These are phyloP conservation scores for Ametastegia equiseti DNA, from an alignment of 2,888 invertebrate species.

Conservation along the genomic window DNA sequence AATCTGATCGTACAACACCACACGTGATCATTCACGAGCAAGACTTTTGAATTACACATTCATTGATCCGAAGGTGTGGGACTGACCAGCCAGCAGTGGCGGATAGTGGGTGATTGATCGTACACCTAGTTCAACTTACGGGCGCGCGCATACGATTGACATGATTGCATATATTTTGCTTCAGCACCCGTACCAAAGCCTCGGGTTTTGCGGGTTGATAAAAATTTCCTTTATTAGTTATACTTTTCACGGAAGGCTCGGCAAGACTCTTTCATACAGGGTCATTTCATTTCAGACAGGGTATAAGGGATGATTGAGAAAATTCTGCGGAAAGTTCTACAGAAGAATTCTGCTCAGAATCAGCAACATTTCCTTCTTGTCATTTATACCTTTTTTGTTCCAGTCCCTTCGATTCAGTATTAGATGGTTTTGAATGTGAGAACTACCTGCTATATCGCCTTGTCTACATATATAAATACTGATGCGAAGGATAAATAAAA, in stretches of 20 bases:
- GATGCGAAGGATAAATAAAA: too few relatives aligned
- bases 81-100: slow-evolving; percentile 23
- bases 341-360: too few relatives aligned
- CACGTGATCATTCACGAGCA: not conserved
- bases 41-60: not conserved
- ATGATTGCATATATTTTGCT: slow-evolving; percentile 14
- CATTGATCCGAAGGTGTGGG: slow-evolving; percentile 25
- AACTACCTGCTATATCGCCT: too few relatives aligned
- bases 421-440: too few relatives aligned
- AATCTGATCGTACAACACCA: not conserved
- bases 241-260: not conserved
- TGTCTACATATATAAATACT: too few relatives aligned
- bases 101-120: slow-evolving; percentile 22
- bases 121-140: slow-evolving; percentile 21
- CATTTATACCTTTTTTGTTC: too few relatives aligned
- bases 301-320: too few relatives aligned
- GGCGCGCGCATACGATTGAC: slow-evolving; percentile 29
- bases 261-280: not conserved
- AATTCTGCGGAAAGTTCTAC: too few relatives aligned
- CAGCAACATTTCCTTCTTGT: too few relatives aligned
- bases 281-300: too few relatives aligned
- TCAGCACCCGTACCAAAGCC: not conserved
- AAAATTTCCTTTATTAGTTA: slow-evolving; percentile 1
- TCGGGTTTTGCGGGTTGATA: not conserved
- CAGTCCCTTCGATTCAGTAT: too few relatives aligned